Conservation (phyloP, 2,888 invertebrate genomes). For the Drosophila fungiperda region DNA sequence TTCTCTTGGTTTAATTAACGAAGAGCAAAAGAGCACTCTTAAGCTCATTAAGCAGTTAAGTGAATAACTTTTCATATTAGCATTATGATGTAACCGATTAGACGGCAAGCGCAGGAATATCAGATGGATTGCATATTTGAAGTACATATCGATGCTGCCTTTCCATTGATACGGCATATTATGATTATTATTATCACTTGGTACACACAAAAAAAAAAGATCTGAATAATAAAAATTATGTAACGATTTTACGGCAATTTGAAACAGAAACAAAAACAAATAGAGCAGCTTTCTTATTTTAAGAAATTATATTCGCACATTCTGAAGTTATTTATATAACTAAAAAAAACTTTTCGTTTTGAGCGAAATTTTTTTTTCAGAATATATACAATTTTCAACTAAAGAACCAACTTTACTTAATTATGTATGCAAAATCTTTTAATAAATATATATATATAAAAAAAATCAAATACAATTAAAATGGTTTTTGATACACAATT, state of each 20-base stretch:
- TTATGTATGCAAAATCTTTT: no score
- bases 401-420: no score
- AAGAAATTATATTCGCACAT: no score
- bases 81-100: neutral
- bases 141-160: neutral
- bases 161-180: neutral
- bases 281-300: no score
- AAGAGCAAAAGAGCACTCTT: constrained; percentile 6
- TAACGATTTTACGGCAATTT: no score
- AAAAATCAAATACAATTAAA: neutral
- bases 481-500: neutral
- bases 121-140: constrained; percentile 4
- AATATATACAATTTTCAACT: no score
- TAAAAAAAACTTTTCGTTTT: no score
- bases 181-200: neutral
- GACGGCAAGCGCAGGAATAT: constrained; percentile 11
- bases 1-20: neutral
- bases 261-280: no score
- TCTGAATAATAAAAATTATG: no score
- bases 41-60: constrained; percentile 14
- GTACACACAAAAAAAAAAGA: neutral
- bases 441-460: neutral
- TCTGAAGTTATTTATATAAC: no score
- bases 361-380: no score
- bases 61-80: constrained; percentile 11